Evolutionary conservation across 1,140 invertebrate species (phyloP), one percentile per base, ranked within the genome.

Genomic region (Megalopta genalis): DNA sequence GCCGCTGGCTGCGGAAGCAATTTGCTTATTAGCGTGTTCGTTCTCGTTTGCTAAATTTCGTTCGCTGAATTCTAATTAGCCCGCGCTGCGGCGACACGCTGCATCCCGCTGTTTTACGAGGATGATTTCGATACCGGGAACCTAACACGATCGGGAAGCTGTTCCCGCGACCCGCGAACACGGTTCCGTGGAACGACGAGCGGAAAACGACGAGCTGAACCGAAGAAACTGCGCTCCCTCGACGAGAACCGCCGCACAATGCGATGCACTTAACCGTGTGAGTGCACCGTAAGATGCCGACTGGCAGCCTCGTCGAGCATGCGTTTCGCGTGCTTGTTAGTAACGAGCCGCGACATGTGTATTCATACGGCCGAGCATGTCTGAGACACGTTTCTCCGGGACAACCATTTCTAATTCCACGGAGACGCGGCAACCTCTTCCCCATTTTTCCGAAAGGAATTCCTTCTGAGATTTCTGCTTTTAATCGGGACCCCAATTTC

Each of bases 1-100:
- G 18, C 54, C 54, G 21, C 54, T n/a, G 54, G 21, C 21, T 57
- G n/a, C n/a, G 21, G 54, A 57, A 57, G 54, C 54, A 57, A 57
- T 57, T 57, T n/a, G 54, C 54, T 57, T 57, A 57, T 57, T 57
- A 57, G 21, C 54, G 54, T n/a, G 54, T 57, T 21, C 6, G 7
- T n/a, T 57, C 54, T 57, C 54, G 54, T 57, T 57, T n/a, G n/a
- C 54, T n/a, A 57, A 57, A 57, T 57, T 57, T 57, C 54, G n/a
- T n/a, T 57, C 54, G 21, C 21, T n/a, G 54, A 57, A 57, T 57
- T 23, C n/a, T 57, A 57, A 57, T 57, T 57, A n/a, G 2, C 21
- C 8, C 54, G n/a, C 52, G 2, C 46, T 10, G 42, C 39, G 52
- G 18, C 6, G 21, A 1, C 21, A 57, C 54, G 8, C 6, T n/a